phyloP scores from a whole-genome alignment of 2,888 invertebrate genomes.

The Nephrotoma flavescens region DNA sequence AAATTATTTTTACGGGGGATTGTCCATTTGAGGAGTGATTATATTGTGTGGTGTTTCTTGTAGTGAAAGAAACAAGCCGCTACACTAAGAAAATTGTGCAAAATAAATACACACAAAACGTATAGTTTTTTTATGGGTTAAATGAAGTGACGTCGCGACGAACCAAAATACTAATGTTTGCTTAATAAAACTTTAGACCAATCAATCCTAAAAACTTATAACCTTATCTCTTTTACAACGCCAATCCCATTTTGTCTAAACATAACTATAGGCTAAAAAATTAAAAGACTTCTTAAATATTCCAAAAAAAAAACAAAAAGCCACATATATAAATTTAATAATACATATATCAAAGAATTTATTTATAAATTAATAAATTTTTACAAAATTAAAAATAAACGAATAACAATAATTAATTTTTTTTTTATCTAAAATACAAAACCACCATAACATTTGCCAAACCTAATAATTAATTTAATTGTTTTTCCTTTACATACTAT shows the following conservation, averaged over 20 bases:
- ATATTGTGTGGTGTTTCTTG: no score
- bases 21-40: no score
- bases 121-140: no score
- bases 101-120: no score
- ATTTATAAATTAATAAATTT: not conserved
- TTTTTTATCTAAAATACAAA: not conserved
- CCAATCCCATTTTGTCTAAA: not conserved
- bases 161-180: no score
- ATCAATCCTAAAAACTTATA: not conserved
- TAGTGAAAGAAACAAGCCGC: no score
- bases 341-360: not conserved
- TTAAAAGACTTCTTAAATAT: not conserved
- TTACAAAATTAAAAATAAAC: not conserved
- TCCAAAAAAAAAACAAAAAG: not conserved
- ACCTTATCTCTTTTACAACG: not conserved
- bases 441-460: not conserved
- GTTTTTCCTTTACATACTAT: not conserved
- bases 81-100: no score
- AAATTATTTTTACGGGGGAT: no score
- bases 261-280: not conserved
- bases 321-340: not conserved
- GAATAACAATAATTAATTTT: not conserved
- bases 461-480: not conserved
- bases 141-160: no score
- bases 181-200: not conserved